Conservation (phyloP, 2,797 vertebrate species). For the Tachyglossus aculeatus region DNA sequence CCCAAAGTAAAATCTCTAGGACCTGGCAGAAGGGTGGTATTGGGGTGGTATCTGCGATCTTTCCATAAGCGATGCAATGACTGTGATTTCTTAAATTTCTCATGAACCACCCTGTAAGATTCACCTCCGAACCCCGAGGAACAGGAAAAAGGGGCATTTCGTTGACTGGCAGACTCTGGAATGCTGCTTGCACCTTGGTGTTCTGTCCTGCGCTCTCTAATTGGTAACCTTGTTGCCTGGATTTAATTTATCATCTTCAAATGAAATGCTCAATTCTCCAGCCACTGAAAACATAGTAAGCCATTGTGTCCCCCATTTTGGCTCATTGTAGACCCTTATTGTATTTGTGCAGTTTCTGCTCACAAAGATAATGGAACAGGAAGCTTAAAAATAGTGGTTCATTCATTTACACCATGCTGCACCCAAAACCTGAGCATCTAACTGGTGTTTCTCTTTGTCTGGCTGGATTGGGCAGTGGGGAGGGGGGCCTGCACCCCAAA, state of each 20-base stretch:
- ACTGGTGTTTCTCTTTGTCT: conserved; percentile 5
- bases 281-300: neutral
- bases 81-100: no score
- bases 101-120: no score
- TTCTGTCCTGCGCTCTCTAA: neutral
- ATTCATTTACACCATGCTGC: conserved; percentile 27
- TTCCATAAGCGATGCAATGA: no score
- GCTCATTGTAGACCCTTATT: neutral
- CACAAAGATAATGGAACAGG: conserved; percentile 19
- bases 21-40: no score
- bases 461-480: conserved; percentile 55
- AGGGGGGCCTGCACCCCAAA: conserved; percentile 22
- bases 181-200: neutral
- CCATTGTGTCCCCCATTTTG: neutral
- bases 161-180: no score
- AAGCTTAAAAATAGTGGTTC: conserved; percentile 26
- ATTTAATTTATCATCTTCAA: neutral
- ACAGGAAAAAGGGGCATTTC: no score
- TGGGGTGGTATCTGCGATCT: no score
- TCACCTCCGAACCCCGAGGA: no score
- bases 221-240: neutral
- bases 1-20: no score
- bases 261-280: fast-evolving
- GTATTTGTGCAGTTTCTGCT: conserved; percentile 24
- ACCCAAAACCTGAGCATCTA: conserved; percentile 28